These are phyloP conservation scores for Dicaeum eximium DNA, from an alignment of 2,113 vertebrate species.

Conservation along the genomic window DNA sequence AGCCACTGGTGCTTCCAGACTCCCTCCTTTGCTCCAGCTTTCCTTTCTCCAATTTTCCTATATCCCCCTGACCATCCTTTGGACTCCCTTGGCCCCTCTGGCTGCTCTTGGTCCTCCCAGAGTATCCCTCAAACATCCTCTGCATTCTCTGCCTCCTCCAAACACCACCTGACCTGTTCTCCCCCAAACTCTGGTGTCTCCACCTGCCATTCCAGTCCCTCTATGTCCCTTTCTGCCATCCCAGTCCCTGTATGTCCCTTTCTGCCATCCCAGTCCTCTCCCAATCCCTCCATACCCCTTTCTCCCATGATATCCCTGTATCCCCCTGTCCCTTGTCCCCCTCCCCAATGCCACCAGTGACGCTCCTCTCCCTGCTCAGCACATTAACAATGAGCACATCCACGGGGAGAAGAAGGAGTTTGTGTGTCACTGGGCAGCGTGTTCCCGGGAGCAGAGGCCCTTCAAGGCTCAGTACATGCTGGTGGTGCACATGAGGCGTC, in stretches of 20 bases:
- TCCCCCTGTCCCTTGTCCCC: neutral
- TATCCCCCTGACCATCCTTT: neutral
- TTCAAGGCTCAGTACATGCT: constrained; percentile 99
- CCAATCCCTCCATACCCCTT: no score
- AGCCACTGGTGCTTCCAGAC: neutral
- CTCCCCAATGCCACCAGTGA: neutral
- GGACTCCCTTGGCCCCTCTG: neutral
- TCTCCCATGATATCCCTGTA: neutral
- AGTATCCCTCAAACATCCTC: neutral
- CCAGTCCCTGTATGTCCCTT: neutral
- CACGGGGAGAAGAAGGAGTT: constrained; percentile 98
- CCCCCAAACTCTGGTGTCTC: neutral
- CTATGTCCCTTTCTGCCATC: neutral
- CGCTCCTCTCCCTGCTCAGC: constrained; percentile 69
- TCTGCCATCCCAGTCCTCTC: neutral
- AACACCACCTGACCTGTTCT: neutral
- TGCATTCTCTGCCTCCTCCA: neutral
- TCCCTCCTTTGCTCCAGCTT: neutral
- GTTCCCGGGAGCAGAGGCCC: constrained; percentile 92
- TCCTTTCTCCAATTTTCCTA: neutral
- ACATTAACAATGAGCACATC: constrained; percentile 98
- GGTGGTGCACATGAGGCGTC: constrained; percentile 97
- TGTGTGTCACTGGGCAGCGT: constrained; percentile 95
- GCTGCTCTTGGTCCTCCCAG: neutral
- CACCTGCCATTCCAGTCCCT: neutral